phyloP scores from a whole-genome alignment of 92 coral and sea anemone genomes.

The Bergia sp. region DNA sequence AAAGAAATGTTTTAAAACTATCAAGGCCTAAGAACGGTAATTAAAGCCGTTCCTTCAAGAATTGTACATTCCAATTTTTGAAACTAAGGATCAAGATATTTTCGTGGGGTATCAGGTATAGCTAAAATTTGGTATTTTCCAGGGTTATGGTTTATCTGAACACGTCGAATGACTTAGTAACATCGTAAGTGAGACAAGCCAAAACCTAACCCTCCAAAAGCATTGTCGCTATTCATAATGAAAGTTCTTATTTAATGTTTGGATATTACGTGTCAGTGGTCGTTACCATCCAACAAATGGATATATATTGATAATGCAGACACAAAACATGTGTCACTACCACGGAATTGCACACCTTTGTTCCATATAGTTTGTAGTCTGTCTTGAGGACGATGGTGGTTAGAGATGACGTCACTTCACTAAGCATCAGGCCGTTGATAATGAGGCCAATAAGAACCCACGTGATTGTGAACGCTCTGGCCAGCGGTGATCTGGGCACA shows the following conservation, averaged over 20 bases:
- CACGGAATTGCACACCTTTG: constrained; percentile 36
- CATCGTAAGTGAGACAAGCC: no score
- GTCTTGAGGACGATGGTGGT: constrained; percentile 40
- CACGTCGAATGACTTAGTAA: no score
- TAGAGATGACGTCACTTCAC: constrained; percentile 48
- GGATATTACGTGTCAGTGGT: no score
- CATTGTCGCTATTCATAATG: neutral
- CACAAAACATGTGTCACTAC: neutral
- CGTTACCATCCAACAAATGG: neutral
- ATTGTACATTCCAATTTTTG: no score
- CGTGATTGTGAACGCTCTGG: constrained; percentile 38
- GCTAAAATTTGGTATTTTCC: no score
- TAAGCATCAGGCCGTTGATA: constrained; percentile 31
- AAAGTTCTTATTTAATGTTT: neutral
- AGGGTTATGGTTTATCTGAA: no score
- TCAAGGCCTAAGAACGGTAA: no score
- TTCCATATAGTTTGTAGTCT: constrained; percentile 49
- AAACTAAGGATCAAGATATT: no score
- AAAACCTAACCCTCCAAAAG: neutral
- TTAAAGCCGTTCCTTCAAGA: no score
- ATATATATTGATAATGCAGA: neutral
- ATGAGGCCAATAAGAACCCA: constrained; percentile 55
- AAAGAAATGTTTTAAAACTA: no score
- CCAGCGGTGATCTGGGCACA: constrained; percentile 36
- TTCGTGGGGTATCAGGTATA: no score